These are phyloP conservation scores for Tineola bisselliella DNA, from an alignment of 2,888 invertebrate species.

Conservation along the genomic window DNA sequence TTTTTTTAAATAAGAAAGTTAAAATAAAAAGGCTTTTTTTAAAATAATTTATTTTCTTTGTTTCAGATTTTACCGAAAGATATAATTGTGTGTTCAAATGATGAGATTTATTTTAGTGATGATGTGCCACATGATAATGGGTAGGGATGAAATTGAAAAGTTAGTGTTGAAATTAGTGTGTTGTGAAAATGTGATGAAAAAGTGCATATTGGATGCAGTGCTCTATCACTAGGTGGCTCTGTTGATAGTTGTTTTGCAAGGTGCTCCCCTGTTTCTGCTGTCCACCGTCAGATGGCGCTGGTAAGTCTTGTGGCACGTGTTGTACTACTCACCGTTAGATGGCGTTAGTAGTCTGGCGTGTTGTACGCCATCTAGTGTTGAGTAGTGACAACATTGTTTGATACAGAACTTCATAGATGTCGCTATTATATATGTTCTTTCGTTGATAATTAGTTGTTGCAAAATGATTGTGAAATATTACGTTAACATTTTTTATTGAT, in stretches of 20 bases:
- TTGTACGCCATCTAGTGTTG: conserved; percentile 27
- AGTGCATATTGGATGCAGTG: conserved; percentile 63
- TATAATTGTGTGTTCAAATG: not conserved
- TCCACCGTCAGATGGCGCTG: conserved; percentile 43
- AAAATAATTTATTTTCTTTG: not conserved
- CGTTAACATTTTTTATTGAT: not conserved
- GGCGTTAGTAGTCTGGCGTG: not conserved
- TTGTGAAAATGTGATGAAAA: conserved; percentile 28
- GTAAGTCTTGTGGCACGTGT: conserved; percentile 29
- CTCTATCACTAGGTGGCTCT: conserved; percentile 49
- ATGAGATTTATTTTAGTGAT: not conserved
- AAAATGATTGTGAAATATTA: conserved; percentile 5
- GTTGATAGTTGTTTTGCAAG: conserved; percentile 41
- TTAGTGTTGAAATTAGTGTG: conserved; percentile 27
- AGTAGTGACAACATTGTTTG: conserved; percentile 23
- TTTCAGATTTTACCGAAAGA: not conserved
- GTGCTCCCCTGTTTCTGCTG: conserved; percentile 30
- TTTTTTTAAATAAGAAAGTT: too few relatives aligned
- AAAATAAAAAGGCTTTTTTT: too few relatives aligned
- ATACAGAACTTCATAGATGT: conserved; percentile 27
- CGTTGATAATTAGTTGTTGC: not conserved
- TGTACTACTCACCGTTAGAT: not conserved
- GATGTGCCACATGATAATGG: conserved; percentile 8
- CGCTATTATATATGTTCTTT: conserved; percentile 22
- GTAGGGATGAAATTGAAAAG: conserved; percentile 23